Conservation (phyloP, 2,888 invertebrate species). For the Acanthosoma haemorrhoidale region DNA sequence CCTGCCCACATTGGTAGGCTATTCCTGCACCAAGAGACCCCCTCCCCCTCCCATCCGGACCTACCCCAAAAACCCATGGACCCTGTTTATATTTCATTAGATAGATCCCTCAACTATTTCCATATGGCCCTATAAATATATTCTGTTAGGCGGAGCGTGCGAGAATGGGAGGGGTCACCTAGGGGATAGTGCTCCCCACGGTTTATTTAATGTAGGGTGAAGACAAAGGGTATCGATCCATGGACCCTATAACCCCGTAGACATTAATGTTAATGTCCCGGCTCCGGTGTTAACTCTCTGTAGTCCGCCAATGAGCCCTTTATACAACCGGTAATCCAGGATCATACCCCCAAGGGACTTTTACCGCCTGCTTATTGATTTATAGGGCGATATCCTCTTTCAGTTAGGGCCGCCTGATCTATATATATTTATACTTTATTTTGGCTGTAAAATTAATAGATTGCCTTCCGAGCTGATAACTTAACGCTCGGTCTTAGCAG, state of each 20-base stretch:
- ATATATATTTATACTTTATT: conserved; percentile 6
- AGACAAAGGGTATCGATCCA: not conserved
- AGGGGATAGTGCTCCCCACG: conserved; percentile 7
- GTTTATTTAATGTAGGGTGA: conserved; percentile 4
- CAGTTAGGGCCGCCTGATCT: too few relatives aligned
- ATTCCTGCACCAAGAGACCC: too few relatives aligned
- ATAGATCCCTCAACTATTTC: too few relatives aligned
- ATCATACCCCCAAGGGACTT: not conserved
- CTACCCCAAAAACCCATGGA: too few relatives aligned
- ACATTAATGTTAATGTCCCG: conserved; percentile 1
- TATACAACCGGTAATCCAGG: conserved; percentile 7
- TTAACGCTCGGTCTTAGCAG: too few relatives aligned
- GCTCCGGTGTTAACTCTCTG: conserved; percentile 8
- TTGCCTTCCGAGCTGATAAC: too few relatives aligned
- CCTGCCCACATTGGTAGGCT: too few relatives aligned
- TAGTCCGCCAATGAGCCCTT: not conserved
- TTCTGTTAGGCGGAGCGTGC: not conserved
- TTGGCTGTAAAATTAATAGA: too few relatives aligned
- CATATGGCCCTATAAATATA: too few relatives aligned
- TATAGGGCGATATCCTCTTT: not conserved
- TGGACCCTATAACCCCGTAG: not conserved
- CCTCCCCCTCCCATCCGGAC: too few relatives aligned
- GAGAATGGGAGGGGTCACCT: not conserved
- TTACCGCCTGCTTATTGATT: not conserved
- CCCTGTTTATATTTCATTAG: too few relatives aligned